Base-by-base conservation (phyloP, 1,140 invertebrate species). In the Sinella curviseta region DNA sequence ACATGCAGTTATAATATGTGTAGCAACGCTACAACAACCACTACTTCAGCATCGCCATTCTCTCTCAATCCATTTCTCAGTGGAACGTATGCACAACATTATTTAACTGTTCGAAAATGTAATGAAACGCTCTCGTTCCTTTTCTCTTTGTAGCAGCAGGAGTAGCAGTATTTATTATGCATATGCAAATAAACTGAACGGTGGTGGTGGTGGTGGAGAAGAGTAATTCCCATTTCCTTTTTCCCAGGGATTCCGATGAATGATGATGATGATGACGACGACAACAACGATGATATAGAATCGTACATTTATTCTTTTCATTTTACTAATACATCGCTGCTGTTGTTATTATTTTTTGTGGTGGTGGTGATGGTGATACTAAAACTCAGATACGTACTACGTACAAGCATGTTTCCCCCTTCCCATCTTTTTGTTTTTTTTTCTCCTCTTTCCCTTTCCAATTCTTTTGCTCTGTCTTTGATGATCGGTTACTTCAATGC, bases 181-280 rank as follows among this genome's bases (percentile, higher is more conserved):
- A 33, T 70, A 70, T 70, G 65, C 65, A 70, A 70, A 70, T 70
- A 70, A 70, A 70, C 28, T 60, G 8, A 4, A 65, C 57, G 39
- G 39, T 20, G 39, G 20, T 48, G 39, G 39, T 48, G 39, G 39
- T 48, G 39, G 39, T 48, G 57, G 57, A 65, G 57, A 4, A 70
- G 26, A 31, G 65, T 33, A 70, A 70, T 70, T 70, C 65, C 65
- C 65, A 70, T 70, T 70, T 70, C 65, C 65, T 70, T 70, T 48
- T 70, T 70, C 65, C 65, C 65, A 70, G 65, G 30, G 65, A 70
- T 70, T 70, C 65, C 65, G 65, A 70, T 70, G 57, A 65, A 70
- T 70, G 57, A 65, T 65, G 57, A 65, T 65, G 57, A 65, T n/a
- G n/a, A n/a, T n/a, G n/a, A 48, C 39, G 8, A 20, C 39, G 8